phyloP scores from a whole-genome alignment of 2,888 invertebrate species.

The Dendrolimus pini region DNA sequence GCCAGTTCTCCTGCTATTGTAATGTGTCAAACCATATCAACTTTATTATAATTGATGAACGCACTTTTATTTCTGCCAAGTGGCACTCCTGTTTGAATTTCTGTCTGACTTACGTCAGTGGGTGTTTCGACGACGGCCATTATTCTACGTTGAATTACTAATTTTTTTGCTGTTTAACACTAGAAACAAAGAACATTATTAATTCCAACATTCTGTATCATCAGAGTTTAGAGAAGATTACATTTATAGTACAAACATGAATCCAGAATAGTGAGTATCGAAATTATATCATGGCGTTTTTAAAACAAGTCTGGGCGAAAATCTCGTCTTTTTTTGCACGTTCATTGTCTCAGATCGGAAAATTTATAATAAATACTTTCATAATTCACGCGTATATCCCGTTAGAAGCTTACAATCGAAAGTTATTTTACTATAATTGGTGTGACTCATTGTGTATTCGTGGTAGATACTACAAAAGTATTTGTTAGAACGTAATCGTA shows the following conservation, averaged over 20 bases:
- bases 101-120: constrained; percentile 73
- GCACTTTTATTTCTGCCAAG: constrained; percentile 65
- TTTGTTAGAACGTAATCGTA: constrained; percentile 54
- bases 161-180: constrained; percentile 64
- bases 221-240: constrained; percentile 49
- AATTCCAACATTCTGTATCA: constrained; percentile 43
- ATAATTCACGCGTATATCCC: constrained; percentile 6
- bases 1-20: too few species aligned
- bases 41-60: constrained; percentile 30
- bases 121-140: constrained; percentile 74
- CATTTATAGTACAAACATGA: constrained; percentile 78
- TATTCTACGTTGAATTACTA: constrained; percentile 69
- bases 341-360: constrained; percentile 45
- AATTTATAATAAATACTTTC: constrained; percentile 13
- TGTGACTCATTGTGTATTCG: constrained; percentile 66
- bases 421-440: constrained; percentile 3
- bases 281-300: constrained; percentile 38
- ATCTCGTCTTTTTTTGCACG: constrained; percentile 51
- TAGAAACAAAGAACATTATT: constrained; percentile 60
- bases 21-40: too few species aligned
- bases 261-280: constrained; percentile 90
- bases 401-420: not conserved
- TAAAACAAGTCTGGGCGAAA: constrained; percentile 56
- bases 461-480: constrained; percentile 48
- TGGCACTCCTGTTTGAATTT: constrained; percentile 69